Evolutionary conservation across 1,140 invertebrate genomes (phyloP).

Genomic region (Oscheius sp.): DNA sequence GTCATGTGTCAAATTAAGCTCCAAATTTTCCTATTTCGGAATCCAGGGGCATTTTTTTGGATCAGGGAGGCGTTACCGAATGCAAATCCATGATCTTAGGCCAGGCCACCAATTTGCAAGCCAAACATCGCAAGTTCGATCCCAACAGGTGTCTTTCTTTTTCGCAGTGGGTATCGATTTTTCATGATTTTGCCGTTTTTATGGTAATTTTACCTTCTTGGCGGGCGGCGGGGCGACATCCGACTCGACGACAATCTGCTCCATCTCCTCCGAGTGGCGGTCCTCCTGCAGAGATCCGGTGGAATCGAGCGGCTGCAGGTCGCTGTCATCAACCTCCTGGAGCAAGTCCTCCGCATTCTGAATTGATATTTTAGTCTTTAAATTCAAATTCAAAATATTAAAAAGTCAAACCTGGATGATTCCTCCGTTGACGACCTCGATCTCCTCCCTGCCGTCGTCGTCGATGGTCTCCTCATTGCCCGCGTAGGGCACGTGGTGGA

Average conservation of each 20-base stretch:
- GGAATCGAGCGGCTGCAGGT: no score
- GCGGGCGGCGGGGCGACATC: not conserved
- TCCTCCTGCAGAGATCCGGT: no score
- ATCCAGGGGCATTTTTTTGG: no score
- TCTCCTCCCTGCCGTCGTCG: not conserved
- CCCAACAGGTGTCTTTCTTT: no score
- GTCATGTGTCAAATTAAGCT: no score
- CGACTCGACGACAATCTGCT: not conserved
- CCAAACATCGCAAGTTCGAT: no score
- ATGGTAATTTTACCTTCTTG: not conserved
- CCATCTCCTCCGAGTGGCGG: not conserved
- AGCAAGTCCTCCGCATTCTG: not conserved
- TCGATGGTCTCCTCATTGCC: no score
- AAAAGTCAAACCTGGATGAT: not conserved
- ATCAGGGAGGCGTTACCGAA: no score
- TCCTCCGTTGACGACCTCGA: not conserved
- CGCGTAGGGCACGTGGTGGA: no score
- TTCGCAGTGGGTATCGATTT: not conserved
- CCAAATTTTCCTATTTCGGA: no score
- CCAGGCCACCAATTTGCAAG: no score
- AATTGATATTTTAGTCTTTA: not conserved
- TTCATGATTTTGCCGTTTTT: not conserved
- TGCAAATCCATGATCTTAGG: no score
- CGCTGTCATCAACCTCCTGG: not conserved
- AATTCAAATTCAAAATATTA: not conserved